Conservation (phyloP, 2,888 invertebrate genomes). For the Chloroclystis v-ata region DNA sequence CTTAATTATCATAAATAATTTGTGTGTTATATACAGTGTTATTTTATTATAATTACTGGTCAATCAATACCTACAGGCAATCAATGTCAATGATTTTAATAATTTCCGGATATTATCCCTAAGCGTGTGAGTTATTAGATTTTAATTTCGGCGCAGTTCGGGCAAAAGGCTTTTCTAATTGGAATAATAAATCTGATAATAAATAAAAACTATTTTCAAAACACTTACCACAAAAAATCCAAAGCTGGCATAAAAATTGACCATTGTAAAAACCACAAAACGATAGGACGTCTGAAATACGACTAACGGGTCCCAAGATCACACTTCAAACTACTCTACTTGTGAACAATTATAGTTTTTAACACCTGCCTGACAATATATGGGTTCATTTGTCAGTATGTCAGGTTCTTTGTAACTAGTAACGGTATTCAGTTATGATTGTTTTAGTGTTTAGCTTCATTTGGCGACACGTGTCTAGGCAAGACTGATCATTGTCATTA, state of each 20-base stretch:
- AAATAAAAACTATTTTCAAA: background rate
- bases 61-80: no score
- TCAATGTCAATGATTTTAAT: no score
- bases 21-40: no score
- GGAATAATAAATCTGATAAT: background rate
- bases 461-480: background rate
- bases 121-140: no score
- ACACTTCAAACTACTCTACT: constrained; percentile 49
- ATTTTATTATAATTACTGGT: no score
- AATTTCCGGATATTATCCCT: no score
- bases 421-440: constrained; percentile 31
- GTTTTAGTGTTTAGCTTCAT: constrained; percentile 10
- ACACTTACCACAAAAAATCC: constrained; percentile 24
- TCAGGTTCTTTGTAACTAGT: constrained; percentile 32
- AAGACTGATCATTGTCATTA: background rate
- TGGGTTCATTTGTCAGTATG: constrained; percentile 45
- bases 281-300: constrained; percentile 32
- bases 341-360: constrained; percentile 59
- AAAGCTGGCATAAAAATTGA: constrained; percentile 11
- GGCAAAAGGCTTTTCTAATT: no score
- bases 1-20: no score
- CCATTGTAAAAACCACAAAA: constrained; percentile 20
- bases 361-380: constrained; percentile 48
- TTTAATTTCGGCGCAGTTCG: no score
- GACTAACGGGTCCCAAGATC: constrained; percentile 50